These are phyloP conservation scores for Diorhabda elongata DNA, from an alignment of 1,140 invertebrate genomes.

Conservation along the genomic window DNA sequence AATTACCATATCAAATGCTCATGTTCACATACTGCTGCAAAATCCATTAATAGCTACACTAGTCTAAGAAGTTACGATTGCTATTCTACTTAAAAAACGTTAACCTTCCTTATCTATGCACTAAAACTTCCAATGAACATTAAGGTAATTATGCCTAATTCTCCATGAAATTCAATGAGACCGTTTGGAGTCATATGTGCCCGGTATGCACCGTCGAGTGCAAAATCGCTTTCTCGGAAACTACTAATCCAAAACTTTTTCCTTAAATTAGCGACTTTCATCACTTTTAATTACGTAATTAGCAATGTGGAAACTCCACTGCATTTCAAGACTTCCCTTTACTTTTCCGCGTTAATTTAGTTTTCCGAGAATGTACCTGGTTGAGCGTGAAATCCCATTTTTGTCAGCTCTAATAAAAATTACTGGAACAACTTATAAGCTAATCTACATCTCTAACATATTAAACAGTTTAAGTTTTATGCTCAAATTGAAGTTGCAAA, in stretches of 20 bases:
- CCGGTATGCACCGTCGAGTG: slow-evolving; percentile 6
- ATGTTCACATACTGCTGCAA: too few species aligned
- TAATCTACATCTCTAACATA: background rate
- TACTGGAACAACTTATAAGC: slow-evolving; percentile 4
- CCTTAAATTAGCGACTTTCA: slow-evolving; percentile 18
- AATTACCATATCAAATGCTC: too few species aligned
- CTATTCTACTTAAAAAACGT: slow-evolving; percentile 3
- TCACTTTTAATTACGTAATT: slow-evolving; percentile 22
- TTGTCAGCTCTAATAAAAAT: slow-evolving; percentile 4
- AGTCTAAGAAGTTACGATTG: background rate
- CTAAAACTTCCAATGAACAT: background rate
- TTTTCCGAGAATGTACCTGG: slow-evolving; percentile 11
- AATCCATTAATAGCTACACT: too few species aligned
- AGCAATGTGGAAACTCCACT: slow-evolving; percentile 12
- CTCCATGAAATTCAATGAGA: slow-evolving; percentile 18
- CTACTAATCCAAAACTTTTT: slow-evolving; percentile 11
- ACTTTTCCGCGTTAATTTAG: slow-evolving; percentile 18
- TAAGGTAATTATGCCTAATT: background rate
- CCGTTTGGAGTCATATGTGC: slow-evolving; percentile 16
- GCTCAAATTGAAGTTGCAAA: too few species aligned
- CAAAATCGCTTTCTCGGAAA: slow-evolving; percentile 12
- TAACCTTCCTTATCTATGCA: background rate
- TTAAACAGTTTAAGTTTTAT: too few species aligned
- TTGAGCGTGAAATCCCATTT: slow-evolving; percentile 12
- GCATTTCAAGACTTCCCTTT: slow-evolving; percentile 7